A percentile compares a stretch with the other conserved stretches of the same genome.
Evolutionary conservation across 1,140 invertebrate species (phyloP).

Genomic region (Danaus melanippus): DNA sequence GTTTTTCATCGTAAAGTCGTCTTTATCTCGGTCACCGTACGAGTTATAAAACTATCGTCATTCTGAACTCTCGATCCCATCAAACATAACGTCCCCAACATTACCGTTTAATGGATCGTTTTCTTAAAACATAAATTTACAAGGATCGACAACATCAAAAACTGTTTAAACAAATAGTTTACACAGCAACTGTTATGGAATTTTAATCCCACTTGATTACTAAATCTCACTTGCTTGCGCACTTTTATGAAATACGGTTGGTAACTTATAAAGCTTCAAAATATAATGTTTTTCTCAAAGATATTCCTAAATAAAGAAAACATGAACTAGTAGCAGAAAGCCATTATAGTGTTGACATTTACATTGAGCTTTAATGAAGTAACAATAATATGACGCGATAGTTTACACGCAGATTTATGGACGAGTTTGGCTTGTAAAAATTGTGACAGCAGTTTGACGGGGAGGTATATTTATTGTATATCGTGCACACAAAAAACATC

Average conservation of each 20-base stretch:
- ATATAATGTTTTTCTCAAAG: too few relatives aligned
- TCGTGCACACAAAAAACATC: constrained; percentile 15
- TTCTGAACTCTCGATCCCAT: constrained; percentile 26
- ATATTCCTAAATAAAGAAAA: too few relatives aligned
- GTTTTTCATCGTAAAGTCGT: too few relatives aligned
- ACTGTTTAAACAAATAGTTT: too few relatives aligned
- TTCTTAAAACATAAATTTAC: too few relatives aligned
- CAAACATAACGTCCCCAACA: constrained; percentile 30
- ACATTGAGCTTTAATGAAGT: constrained; percentile 16
- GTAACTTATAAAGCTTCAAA: too few relatives aligned
- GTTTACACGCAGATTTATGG: constrained; percentile 16
- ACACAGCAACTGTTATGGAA: too few relatives aligned
- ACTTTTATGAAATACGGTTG: too few relatives aligned
- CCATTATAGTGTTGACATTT: constrained; percentile 6
- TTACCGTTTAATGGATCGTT: constrained; percentile 26
- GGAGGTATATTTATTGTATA: constrained; percentile 7
- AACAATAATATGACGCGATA: constrained; percentile 16
- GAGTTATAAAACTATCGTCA: constrained; percentile 7
- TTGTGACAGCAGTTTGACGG: constrained; percentile 9
- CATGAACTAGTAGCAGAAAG: too few relatives aligned
- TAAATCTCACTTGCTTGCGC: too few relatives aligned
- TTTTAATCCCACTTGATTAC: too few relatives aligned
- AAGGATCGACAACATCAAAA: too few relatives aligned
- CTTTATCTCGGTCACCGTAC: neutral
- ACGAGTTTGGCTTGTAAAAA: constrained; percentile 15